Base-by-base conservation (phyloP, 2,888 invertebrate genomes). In the Drosophila melanosoma region DNA sequence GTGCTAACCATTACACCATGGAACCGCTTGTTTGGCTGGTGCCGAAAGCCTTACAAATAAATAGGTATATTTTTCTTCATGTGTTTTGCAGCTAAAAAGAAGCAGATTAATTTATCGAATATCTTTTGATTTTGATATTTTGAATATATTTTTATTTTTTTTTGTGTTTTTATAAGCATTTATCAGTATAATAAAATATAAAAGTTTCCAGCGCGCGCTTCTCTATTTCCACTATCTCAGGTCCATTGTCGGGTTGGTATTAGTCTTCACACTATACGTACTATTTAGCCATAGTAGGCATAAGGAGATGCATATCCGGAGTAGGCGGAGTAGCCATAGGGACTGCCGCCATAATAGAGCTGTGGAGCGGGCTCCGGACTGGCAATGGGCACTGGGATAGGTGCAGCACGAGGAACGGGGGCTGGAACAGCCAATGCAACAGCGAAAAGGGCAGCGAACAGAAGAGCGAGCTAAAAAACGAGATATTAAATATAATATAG, bases 1-100 rank as follows among this genome's bases (percentile, higher is more conserved):
- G 94, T 94, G 94, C 94, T 94, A 93, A 94, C 94, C 94, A 93
- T 94, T 94, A 94, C 94, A 94, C 94, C 94, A 94, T 94, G 94
- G 93, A 92, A 94, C 94, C 94, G 20, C 4, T 6, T 36, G 33
- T 0, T 0, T 0, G 5, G 0, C 0, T 2, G 0, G 1, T 20
- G 59, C n/a, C 64, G 23, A 58, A 49, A 29, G 15, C 8, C 20
- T 4, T 11, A 48, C 12, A 57, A 29, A 7, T 11, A 20, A 1
- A 20, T 42, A 1, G 0, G 8, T 7, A 6, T 11, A 29, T 10
- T 17, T 32, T 20, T 29, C n/a, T 7, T 6, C 0, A 10, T 20
- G 15, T 15, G 8, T 12, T n/a, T 20, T 26, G 15, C 5, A n/a
- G 26, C 5, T 49, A 1, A 17, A 20, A 45, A 12, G 1, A 45